Base-by-base conservation (phyloP, 1,140 invertebrate species). In the Liolophura sinensis region DNA sequence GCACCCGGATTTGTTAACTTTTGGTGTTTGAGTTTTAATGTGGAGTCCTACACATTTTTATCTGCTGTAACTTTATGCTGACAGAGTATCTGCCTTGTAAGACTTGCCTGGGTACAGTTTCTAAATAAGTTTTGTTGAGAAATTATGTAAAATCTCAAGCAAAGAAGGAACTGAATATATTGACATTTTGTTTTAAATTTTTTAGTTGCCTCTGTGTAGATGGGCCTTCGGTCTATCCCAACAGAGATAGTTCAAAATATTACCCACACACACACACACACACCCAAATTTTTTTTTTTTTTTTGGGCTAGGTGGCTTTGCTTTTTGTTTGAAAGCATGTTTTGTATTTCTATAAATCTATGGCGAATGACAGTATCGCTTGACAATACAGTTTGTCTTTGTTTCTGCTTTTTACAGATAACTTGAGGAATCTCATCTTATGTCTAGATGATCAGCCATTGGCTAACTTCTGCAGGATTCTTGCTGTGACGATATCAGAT, bases 401-500 rank as follows among this genome's bases (percentile, higher is more conserved):
- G 24, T 61, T 27, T 40, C 22, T 61, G 59, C 31, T 31, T 57
- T 16, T 48, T 71, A 50, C 73, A 82, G 82, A 69, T 47, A 83
- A 83, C 66, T 67, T 84, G 49, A 70, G 74, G 46, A 60, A 71
- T n/a, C 63, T 84, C 40, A 74, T 84, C 25, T 64, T 69, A 22
- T 73, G 73, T 52, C 65, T 84, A 0, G 76, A 78, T 64, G 83
- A 83, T 62, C 71, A 74, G 51, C 78, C 82, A 58, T 67, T 84
- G 20, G 80, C 81, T 12, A 83, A 83, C 63, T 82, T 84, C 66
- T 84, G 82, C 70, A 73, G 82, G 46, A 81, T 84, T 62, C 71
- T 84, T 14, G 81, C 83, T 63, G 79, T 84, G 18, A 81, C 80
- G 27, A 81, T 84, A 59, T 84, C 83, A 47, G 82, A 84, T 68